Evolutionary conservation across 2,797 vertebrate genomes (phyloP).

Genomic region (Arctocebus calabarensis): DNA sequence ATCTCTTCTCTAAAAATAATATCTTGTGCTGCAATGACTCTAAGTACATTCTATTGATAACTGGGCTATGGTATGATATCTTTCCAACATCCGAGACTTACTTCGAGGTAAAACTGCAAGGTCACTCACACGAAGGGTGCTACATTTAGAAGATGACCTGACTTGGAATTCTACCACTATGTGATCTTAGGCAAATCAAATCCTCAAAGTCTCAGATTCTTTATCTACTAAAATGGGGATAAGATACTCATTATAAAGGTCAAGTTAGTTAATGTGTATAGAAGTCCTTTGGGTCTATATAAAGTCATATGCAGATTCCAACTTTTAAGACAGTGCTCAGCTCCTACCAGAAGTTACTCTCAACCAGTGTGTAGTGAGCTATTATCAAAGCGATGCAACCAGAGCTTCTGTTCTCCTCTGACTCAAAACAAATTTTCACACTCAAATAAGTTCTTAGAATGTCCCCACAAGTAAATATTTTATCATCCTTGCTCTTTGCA

Average conservation of each 20-base stretch:
- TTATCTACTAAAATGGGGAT: background rate
- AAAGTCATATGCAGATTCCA: constrained; percentile 2
- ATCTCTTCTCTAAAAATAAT: constrained; percentile 12
- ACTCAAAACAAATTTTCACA: constrained; percentile 10
- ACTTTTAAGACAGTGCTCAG: background rate
- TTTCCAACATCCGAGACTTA: background rate
- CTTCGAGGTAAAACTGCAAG: background rate
- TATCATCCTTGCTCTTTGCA: background rate
- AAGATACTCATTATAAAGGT: constrained; percentile 9
- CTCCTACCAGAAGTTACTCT: background rate
- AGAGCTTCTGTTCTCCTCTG: background rate
- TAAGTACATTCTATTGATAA: background rate
- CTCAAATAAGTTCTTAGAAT: background rate
- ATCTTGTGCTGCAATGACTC: background rate
- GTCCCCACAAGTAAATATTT: background rate
- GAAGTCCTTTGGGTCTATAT: background rate
- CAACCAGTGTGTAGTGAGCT: background rate
- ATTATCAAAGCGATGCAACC: background rate
- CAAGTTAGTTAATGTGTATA: background rate
- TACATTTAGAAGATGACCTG: background rate
- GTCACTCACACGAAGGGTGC: background rate
- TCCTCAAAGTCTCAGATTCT: background rate
- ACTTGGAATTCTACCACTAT: background rate
- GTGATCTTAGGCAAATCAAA: constrained; percentile 7
- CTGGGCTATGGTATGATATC: background rate